Evolutionary conservation across 2,888 invertebrate genomes (phyloP).

Genomic region (Cryptophagus acutangulus): DNA sequence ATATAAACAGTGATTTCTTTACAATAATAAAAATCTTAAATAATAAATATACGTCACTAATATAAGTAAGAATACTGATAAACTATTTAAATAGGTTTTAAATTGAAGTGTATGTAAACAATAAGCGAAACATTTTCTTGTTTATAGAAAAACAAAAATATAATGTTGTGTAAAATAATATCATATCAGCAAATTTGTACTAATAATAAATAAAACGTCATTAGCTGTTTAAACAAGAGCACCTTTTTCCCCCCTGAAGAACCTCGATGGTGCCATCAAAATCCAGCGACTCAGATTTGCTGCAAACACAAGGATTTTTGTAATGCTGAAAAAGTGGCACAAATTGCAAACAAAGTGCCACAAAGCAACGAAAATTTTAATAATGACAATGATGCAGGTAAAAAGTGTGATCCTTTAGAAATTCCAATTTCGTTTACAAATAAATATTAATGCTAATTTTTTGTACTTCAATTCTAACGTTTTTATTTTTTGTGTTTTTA

Average conservation of each 20-base stretch:
- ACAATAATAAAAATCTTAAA: too few species aligned
- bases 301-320: conserved; percentile 58
- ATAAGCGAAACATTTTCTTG: too few species aligned
- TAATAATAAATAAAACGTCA: background rate
- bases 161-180: too few species aligned
- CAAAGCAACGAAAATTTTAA: background rate
- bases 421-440: background rate
- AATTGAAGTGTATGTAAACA: too few species aligned
- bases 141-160: too few species aligned
- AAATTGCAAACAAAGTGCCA: background rate
- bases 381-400: conserved; percentile 29
- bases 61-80: too few species aligned
- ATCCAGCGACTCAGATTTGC: conserved; percentile 46
- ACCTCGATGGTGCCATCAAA: conserved; percentile 50
- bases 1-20: too few species aligned
- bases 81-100: too few species aligned
- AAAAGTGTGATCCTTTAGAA: conserved; percentile 26
- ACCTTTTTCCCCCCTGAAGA: conserved; percentile 58
- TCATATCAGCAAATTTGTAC: background rate
- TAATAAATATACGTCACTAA: too few species aligned
- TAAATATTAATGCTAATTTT: background rate
- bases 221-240: conserved; percentile 43
- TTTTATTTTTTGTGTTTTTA: background rate
- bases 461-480: conserved; percentile 3
- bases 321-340: conserved; percentile 45